Evolutionary conservation across 2,888 invertebrate species (phyloP).

Genomic region (Andrena minutula): DNA sequence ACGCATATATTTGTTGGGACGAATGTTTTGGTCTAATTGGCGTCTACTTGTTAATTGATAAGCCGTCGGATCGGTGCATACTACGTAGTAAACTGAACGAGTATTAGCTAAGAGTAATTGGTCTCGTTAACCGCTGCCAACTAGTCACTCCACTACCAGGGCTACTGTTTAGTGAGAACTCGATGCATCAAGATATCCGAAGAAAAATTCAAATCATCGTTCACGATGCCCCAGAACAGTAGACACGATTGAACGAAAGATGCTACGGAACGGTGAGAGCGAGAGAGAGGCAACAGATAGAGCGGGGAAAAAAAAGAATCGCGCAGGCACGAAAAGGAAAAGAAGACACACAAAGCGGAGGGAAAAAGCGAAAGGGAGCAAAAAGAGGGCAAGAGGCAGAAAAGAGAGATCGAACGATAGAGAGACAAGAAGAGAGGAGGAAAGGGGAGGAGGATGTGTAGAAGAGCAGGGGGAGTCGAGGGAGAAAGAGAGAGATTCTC

Average conservation of each 20-base stretch:
- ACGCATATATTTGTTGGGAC: background rate
- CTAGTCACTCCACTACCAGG: background rate
- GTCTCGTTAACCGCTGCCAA: background rate
- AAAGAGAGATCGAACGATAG: constrained; percentile 59
- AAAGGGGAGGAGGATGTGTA: constrained; percentile 59
- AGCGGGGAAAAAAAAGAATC: background rate
- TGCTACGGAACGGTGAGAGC: background rate
- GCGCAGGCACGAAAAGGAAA: constrained; percentile 37
- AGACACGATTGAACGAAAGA: background rate
- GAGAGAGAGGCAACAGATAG: background rate
- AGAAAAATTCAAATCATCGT: background rate
- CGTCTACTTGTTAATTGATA: background rate
- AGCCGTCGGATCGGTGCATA: background rate
- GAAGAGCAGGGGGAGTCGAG: constrained; percentile 10
- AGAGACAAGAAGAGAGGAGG: constrained; percentile 44
- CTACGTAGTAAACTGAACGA: background rate
- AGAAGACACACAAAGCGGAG: constrained; percentile 43
- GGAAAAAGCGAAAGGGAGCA: constrained; percentile 52
- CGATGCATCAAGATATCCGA: background rate
- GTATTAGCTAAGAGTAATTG: background rate
- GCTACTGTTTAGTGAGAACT: background rate
- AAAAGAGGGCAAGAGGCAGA: constrained; percentile 39
- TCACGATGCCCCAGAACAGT: background rate
- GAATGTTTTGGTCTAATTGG: background rate
- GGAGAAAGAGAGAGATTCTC: constrained; percentile 66